Evolutionary conservation across 2,888 invertebrate genomes (phyloP).

Genomic region (Polietes domitor): DNA sequence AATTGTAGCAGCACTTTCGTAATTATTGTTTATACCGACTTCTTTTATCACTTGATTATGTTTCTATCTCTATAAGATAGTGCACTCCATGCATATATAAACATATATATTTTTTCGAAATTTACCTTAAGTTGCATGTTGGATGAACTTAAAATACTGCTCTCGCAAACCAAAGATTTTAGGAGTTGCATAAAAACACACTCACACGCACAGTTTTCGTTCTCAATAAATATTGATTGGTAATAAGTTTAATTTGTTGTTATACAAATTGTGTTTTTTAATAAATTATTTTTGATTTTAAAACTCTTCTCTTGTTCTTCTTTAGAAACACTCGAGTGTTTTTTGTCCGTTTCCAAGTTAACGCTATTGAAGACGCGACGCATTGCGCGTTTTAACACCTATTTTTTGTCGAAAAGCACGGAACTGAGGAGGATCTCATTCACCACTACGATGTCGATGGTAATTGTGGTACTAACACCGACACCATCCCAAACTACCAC

Average conservation of each 20-base stretch:
- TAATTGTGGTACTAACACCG: conserved; percentile 69
- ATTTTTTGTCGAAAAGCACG: conserved; percentile 65
- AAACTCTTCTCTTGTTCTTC: not conserved
- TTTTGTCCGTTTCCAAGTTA: conserved; percentile 56
- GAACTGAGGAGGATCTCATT: conserved; percentile 57
- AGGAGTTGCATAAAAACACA: conserved; percentile 62
- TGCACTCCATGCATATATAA: conserved; percentile 21
- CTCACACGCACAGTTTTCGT: not conserved
- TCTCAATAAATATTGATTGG: conserved; percentile 31
- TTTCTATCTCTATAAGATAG: not conserved
- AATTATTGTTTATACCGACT: not conserved
- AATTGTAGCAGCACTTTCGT: not conserved
- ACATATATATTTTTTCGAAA: conserved; percentile 21
- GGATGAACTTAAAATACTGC: conserved; percentile 68
- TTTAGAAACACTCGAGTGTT: not conserved
- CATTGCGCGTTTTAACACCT: conserved; percentile 76
- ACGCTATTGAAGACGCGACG: conserved; percentile 71
- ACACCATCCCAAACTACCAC: conserved; percentile 48
- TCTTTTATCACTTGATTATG: not conserved
- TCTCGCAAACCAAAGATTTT: conserved; percentile 74
- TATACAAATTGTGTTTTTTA: conserved; percentile 7
- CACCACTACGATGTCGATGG: conserved; percentile 45
- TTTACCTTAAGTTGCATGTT: conserved; percentile 76
- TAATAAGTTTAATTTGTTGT: not conserved
- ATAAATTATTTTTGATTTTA: conserved; percentile 26